Base-by-base conservation (phyloP, 1,140 invertebrate genomes). In the Drosophila neocordata region DNA sequence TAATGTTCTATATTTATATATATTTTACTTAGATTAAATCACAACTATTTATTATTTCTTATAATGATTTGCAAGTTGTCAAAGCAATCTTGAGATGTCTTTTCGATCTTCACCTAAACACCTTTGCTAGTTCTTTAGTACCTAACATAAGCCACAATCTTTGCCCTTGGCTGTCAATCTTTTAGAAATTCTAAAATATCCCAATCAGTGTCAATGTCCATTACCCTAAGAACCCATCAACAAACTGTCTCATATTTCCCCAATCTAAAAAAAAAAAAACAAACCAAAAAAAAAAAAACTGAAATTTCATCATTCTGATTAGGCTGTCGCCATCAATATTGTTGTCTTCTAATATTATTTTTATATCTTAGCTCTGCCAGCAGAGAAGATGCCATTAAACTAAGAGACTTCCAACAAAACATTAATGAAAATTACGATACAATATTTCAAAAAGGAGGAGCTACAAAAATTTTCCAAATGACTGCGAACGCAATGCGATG, bases 231-330 rank as follows among this genome's bases (percentile, higher is more conserved):
- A 77, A 60, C 66, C 65, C 66, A 70, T 84, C 74, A 77, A 53
- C 62, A 53, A 56, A 78, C 56, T 82, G 70, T 65, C 74, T 85
- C 81, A 67, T 69, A 87, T 85, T 85, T 78, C 81, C 75, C 75
- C 41, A 64, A 51, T 53, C 51, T 48, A 63, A 72, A 68, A 31
- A 61, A 53, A 66, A 55, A 72, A 65, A 60, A 65, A 56, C 15
- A 53, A 27, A 57, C 59, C 13, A 18, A 18, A 31, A 69, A 20
- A 27, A 41, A 34, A 27, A 60, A 69, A 77, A 77, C 73, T 77
- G 70, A 85, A 85, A 87, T 81, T 85, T 85, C 82, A 85, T 85
- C 82, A 85, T 82, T 75, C 73, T 85, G 64, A 85, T 85, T 85
- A 65, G 81, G 44, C 63, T 62, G 74, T 67, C 69, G 69, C 61